Percentiles rank a stretch among this genome's conserved stretches.
These are phyloP conservation scores for Lepeophtheirus salmonis DNA, from an alignment of 1,140 invertebrate genomes.

Conservation along the genomic window DNA sequence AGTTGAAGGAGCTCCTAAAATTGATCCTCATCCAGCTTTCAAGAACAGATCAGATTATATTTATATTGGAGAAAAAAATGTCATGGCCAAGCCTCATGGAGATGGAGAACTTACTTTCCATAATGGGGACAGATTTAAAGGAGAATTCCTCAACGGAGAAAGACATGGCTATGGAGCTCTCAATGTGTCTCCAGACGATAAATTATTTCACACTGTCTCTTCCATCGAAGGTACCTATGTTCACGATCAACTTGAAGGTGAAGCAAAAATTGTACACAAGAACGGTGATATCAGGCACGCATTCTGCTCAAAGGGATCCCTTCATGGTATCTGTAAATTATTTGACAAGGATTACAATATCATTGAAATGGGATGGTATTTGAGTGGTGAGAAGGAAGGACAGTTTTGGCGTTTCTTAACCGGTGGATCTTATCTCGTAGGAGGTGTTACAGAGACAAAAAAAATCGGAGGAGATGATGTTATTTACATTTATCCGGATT, in stretches of 20 bases:
- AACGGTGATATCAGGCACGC: not conserved
- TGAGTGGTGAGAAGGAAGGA: not conserved
- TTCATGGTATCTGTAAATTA: not conserved
- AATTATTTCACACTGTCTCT: not conserved
- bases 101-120: not conserved
- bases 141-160: not conserved
- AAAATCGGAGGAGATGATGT: slow-evolving; percentile 6
- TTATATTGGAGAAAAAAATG: not conserved
- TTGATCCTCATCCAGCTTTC: not conserved
- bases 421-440: not conserved
- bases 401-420: slow-evolving; percentile 2
- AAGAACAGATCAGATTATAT: not conserved
- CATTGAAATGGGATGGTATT: not conserved
- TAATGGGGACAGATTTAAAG: not conserved
- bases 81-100: not conserved
- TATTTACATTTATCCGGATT: slow-evolving; percentile 7
- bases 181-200: not conserved
- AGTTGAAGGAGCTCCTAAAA: not conserved
- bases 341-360: not conserved
- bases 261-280: not conserved
- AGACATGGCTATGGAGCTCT: not conserved
- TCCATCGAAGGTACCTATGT: not conserved
- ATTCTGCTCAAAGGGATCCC: not conserved
- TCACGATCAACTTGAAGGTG: not conserved
- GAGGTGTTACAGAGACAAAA: not conserved